phyloP scores from a whole-genome alignment of 2,888 invertebrate genomes.

The Sepioteuthis lessoniana region DNA sequence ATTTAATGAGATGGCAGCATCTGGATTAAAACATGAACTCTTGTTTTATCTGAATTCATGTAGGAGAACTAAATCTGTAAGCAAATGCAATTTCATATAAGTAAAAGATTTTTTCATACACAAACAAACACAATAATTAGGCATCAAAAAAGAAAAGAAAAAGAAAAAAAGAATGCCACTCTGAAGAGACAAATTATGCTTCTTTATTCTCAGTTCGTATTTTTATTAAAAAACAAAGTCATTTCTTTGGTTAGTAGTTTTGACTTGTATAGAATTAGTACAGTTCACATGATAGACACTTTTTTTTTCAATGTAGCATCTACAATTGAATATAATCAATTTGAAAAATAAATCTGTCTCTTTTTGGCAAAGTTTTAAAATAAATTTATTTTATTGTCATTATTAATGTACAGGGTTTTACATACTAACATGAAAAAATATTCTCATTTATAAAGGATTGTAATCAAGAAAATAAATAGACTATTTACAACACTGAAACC shows the following conservation, averaged over 20 bases:
- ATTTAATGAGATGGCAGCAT: too few species aligned
- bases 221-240: background rate
- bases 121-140: background rate
- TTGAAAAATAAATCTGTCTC: background rate
- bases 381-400: background rate
- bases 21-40: too few species aligned
- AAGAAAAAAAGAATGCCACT: background rate
- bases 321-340: background rate
- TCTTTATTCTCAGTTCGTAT: background rate
- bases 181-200: conserved; percentile 4
- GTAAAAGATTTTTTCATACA: too few species aligned
- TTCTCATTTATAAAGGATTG: background rate
- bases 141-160: background rate
- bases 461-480: conserved; percentile 33
- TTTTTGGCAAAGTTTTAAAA: background rate
- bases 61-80: too few species aligned
- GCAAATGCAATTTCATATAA: too few species aligned
- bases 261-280: conserved; percentile 15
- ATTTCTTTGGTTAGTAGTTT: background rate
- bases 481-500: conserved; percentile 33
- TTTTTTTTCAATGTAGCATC: background rate
- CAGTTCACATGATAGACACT: background rate
- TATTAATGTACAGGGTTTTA: background rate
- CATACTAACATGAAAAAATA: conserved; percentile 9
- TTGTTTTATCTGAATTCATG: too few species aligned